Percentiles rank a stretch among this genome's conserved stretches.
Evolutionary conservation across 2,888 invertebrate genomes (phyloP).

Genomic region (Apamea monoglypha): DNA sequence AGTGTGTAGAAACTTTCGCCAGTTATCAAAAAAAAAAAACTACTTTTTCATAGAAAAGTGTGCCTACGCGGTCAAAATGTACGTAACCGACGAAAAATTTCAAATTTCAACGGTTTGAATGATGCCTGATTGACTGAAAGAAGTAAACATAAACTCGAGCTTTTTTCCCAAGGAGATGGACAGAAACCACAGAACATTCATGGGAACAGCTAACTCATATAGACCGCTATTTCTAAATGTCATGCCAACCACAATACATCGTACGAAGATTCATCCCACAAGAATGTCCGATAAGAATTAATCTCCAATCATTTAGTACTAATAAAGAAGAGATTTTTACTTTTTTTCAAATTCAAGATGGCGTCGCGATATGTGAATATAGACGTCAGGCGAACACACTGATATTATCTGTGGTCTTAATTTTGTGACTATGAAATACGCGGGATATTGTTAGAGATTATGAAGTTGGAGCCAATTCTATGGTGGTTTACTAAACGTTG

Average conservation of each 20-base stretch:
- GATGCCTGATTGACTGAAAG: too few relatives aligned
- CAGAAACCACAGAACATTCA: background rate
- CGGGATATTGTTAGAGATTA: background rate
- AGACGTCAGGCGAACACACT: constrained; percentile 81
- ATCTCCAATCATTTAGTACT: constrained; percentile 76
- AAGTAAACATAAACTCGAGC: background rate
- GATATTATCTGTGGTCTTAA: constrained; percentile 78
- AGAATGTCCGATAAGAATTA: constrained; percentile 60
- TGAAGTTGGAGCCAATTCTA: background rate
- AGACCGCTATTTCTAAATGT: constrained; percentile 17
- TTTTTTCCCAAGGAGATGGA: background rate
- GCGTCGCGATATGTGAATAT: constrained; percentile 80
- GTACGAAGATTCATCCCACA: constrained; percentile 40
- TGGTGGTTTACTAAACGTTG: background rate
- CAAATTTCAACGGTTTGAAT: too few relatives aligned
- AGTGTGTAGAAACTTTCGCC: too few relatives aligned
- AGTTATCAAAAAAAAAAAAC: too few relatives aligned
- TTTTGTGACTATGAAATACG: constrained; percentile 67
- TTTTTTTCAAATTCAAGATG: constrained; percentile 76
- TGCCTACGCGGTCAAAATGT: too few relatives aligned
- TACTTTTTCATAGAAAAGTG: too few relatives aligned
- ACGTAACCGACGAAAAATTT: too few relatives aligned
- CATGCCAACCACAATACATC: constrained; percentile 38
- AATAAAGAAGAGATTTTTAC: constrained; percentile 66
- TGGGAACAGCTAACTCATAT: constrained; percentile 20